Percentiles rank a stretch among this genome's conserved stretches.
phyloP scores from a whole-genome alignment of 2,113 vertebrate genomes.

The Antennarius striatus region DNA sequence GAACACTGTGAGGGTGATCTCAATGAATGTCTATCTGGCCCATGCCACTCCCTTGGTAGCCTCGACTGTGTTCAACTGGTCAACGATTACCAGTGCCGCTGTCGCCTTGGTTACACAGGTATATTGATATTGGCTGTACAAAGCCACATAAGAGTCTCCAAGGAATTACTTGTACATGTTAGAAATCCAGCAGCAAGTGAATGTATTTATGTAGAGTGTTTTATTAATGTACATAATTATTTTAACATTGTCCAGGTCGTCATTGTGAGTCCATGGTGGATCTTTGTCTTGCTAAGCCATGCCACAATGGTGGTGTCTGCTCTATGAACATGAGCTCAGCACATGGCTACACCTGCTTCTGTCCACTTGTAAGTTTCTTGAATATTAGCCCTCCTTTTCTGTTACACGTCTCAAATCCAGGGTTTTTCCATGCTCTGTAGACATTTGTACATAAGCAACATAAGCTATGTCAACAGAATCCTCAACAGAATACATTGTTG shows the following conservation, averaged over 20 bases:
- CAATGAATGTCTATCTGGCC: constrained; percentile 90
- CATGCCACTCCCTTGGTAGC: constrained; percentile 85
- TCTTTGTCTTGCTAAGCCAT: constrained; percentile 87
- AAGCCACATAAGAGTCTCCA: neutral
- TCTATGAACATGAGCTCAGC: constrained; percentile 87
- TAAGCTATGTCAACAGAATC: no score
- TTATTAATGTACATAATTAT: neutral
- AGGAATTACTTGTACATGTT: neutral
- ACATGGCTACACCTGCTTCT: constrained; percentile 88
- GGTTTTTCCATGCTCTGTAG: no score
- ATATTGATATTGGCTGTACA: constrained; percentile 10
- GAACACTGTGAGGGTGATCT: constrained; percentile 92
- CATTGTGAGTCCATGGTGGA: constrained; percentile 91
- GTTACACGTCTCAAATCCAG: neutral
- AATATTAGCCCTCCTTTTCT: neutral
- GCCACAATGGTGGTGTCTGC: constrained; percentile 85
- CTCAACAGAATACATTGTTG: no score
- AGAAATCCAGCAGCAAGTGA: neutral
- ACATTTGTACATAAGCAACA: no score
- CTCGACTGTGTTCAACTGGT: constrained; percentile 89
- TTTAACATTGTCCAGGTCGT: constrained; percentile 76
- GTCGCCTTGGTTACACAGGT: constrained; percentile 91
- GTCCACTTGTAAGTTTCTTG: constrained; percentile 81
- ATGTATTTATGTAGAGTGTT: constrained; percentile 1
- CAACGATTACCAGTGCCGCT: constrained; percentile 88